Evolutionary conservation across 1,140 invertebrate genomes (phyloP).

Genomic region (Amphibalanus amphitrite): DNA sequence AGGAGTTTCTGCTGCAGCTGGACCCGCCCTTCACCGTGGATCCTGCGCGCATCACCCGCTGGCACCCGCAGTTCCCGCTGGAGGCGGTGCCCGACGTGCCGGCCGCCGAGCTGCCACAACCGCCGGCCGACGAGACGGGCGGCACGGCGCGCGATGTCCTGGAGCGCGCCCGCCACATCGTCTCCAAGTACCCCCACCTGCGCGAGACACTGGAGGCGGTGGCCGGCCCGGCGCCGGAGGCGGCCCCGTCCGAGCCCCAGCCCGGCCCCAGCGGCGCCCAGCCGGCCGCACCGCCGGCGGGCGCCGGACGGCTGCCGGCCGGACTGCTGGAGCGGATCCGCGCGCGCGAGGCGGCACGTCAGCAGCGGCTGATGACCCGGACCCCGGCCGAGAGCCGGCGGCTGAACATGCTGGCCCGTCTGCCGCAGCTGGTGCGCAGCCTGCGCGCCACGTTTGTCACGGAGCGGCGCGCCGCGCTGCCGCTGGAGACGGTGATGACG

Average conservation of each 20-base stretch:
- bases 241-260: background rate
- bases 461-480: slow-evolving; percentile 65
- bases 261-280: slow-evolving; percentile 28
- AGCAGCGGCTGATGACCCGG: slow-evolving; percentile 61
- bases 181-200: background rate
- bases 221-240: background rate
- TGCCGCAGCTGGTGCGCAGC: slow-evolving; percentile 67
- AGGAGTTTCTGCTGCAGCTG: slow-evolving; percentile 32
- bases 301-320: slow-evolving; percentile 59
- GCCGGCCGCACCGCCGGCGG: slow-evolving; percentile 46
- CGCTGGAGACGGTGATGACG: slow-evolving; percentile 49
- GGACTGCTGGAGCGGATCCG: slow-evolving; percentile 46
- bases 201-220: background rate
- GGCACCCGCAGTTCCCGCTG: slow-evolving; percentile 80
- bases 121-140: slow-evolving; percentile 47
- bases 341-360: slow-evolving; percentile 72
- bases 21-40: slow-evolving; percentile 49
- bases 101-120: slow-evolving; percentile 45
- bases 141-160: slow-evolving; percentile 65
- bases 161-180: slow-evolving; percentile 16
- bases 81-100: slow-evolving; percentile 62
- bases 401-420: slow-evolving; percentile 45
- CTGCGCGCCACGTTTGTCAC: slow-evolving; percentile 66
- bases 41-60: slow-evolving; percentile 55
- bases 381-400: slow-evolving; percentile 55